Base-by-base conservation (phyloP, 2,888 invertebrate species). In the Dicyrtoma fusca region DNA sequence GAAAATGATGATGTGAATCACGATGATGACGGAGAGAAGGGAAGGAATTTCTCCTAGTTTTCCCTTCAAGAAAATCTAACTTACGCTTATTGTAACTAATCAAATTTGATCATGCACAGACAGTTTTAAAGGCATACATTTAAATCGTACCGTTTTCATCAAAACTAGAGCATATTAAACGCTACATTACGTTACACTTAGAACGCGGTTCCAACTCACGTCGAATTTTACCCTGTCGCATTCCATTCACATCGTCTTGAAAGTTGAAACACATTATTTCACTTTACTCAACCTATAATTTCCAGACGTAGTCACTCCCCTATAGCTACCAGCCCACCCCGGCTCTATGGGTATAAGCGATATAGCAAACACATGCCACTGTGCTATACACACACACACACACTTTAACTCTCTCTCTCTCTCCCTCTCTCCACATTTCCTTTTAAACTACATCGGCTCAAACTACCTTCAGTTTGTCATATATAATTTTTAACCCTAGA, bases 1-100 rank as follows among this genome's bases (percentile, higher is more conserved):
- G 64, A 64, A 64, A 64, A 64, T 47, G 47, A 64, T 17, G 55
- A 55, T 66, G 53, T 66, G 66, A 66, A 53, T 53, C 34, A 66
- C 45, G 57, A 68, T 57, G 68, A 53, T 44, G 57, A 66, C 26
- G 66, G 23, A 1, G n/a, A 57, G n/a, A 5, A 26, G 1, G 25
- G 61, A 61, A 34, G 61, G 34, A 34, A 34, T 34, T 34, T 34
- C 4, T 8, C n/a, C n/a, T n/a, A n/a, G n/a, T n/a, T n/a, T n/a
- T 34, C 53, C 10, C 17, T 13, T 13, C 14, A 4, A 11, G 23
- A 57, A 57, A 57, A 17, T 23, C 57, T 26, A 55, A 55, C 42
- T 49, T 49, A 49, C 64, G 49, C 26, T 49, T 64, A 64, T 49
- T 49, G 21, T 64, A 45, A 49, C 64, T 64, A 64, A 64, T 64